Base-by-base conservation (phyloP, 2,797 vertebrate genomes). In the Epinephelus awoara region DNA sequence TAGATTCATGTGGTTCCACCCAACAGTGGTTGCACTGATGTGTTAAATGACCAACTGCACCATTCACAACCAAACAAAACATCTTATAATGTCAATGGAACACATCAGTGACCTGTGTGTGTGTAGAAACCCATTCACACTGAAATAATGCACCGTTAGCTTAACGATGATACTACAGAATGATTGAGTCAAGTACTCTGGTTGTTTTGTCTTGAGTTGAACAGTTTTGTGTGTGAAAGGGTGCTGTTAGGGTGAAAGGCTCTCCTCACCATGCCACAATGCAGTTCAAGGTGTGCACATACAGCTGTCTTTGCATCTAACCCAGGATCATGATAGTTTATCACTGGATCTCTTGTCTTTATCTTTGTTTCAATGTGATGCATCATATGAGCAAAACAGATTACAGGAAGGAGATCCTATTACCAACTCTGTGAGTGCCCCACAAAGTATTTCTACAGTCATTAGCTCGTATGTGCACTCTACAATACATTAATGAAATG, bases 401-500 rank as follows among this genome's bases (percentile, higher is more conserved):
- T 67, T 6, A 66, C 13, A 44, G 23, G 18, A 57, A 18, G 44
- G 19, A 29, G 29, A 11, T 19, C 17, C 6, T 34, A 62, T 80
- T 27, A 34, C 34, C 6, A 34, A 34, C 34, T 55, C 17, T 13
- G 42, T 47, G 40, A 50, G 18, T 17, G n/a, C 18, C n/a, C 9
- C 44, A 14, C 34, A 3, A 18, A 4, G 12, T 25, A 21, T 63
- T 66, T 19, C 25, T 25, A 15, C 51, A 38, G 57, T 56, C 19
- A 47, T 71, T 72, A 14, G 29, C 58, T 77, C 38, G 42, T 44
- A 12, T 23, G 21, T 54, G 42, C 21, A 42, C 40, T n/a, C 21
- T 25, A 51, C 47, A 34, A 46, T 68, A 51, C 47, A 34, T 34
- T 71, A 83, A 84, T 88, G 54, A 85, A 83, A 80, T 58, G 67